Evolutionary conservation across 2,797 vertebrate genomes (phyloP).

Genomic region (Picus viridis): DNA sequence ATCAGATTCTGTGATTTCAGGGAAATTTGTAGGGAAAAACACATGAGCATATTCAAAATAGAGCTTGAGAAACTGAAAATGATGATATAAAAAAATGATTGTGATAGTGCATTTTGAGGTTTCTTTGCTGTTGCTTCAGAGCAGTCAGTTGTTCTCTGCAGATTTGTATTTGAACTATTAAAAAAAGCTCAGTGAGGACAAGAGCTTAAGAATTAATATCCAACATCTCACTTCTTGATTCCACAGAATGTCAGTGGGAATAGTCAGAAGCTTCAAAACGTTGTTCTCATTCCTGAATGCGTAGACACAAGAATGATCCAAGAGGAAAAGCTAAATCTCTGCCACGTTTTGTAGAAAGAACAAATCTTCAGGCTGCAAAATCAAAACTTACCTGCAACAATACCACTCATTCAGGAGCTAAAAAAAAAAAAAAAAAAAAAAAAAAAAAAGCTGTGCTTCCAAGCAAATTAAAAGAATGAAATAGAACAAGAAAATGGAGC

Average conservation of each 20-base stretch:
- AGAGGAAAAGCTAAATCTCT: background rate
- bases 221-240: background rate
- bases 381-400: background rate
- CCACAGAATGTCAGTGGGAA: background rate
- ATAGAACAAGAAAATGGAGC: background rate
- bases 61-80: background rate
- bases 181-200: background rate
- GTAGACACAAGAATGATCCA: background rate
- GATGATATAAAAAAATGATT: background rate
- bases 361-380: background rate
- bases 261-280: background rate
- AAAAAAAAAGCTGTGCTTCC: background rate
- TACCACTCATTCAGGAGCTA: background rate
- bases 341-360: background rate
- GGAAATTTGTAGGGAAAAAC: background rate
- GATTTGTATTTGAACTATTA: background rate
- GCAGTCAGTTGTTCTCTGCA: background rate
- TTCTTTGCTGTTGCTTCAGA: background rate
- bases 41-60: background rate
- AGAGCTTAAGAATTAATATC: background rate
- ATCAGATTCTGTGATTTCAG: background rate
- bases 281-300: background rate
- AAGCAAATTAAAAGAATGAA: conserved; percentile 8
- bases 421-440: conserved; percentile 21
- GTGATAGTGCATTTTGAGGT: background rate